Evolutionary conservation across 64 coral and sea anemone genomes (phyloP), one percentile per base, ranked within the genome.

Genomic region (Pocillopora damicornis): DNA sequence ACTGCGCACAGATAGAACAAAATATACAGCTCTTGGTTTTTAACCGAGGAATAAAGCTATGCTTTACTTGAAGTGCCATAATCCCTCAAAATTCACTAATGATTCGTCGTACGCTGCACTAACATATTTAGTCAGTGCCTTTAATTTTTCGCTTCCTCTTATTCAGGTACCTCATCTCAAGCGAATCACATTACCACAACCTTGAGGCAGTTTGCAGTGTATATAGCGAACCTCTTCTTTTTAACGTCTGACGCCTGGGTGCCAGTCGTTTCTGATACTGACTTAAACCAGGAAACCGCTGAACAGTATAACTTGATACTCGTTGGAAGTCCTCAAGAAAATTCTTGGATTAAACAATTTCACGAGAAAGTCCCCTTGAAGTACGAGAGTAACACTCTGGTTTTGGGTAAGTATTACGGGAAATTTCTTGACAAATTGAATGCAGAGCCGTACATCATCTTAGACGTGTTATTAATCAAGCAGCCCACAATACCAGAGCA

Each of bases 161-260:
- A 2, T 51, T 15, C 61, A 92, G 65, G 83, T 59, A 63, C 84
- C 4, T 65, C 36, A 67, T 87, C 63, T 6, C 37, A 67, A 36
- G 9, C 79, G 9, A 58, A 35, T 51, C 63, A 73, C 30, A 16
- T 91, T 0, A 77, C 58, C 25, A 34, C 75, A 20, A 35, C 59
- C 9, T 66, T 99, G 35, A 75, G 79, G 13, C 88, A 95, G 37
- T 87, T 92, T 61, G 83, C 97, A 35, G 88, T 99, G 15, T 99
- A 99, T 75, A 95, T 99, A 13, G 93, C 90, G 16, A 99, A 95
- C 85, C 83, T 89, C 59, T 99, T 93, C 79, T 91, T 90, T 76
- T 86, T 99, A 36, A 95, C 97, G 4, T 99, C 97, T 17, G 93
- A 99, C 17, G 62, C 90, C 8, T 65, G 89, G 73, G 88, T 88